Conservation (phyloP, 2,888 invertebrate genomes). For the Eueremaeus valkanovi region DNA sequence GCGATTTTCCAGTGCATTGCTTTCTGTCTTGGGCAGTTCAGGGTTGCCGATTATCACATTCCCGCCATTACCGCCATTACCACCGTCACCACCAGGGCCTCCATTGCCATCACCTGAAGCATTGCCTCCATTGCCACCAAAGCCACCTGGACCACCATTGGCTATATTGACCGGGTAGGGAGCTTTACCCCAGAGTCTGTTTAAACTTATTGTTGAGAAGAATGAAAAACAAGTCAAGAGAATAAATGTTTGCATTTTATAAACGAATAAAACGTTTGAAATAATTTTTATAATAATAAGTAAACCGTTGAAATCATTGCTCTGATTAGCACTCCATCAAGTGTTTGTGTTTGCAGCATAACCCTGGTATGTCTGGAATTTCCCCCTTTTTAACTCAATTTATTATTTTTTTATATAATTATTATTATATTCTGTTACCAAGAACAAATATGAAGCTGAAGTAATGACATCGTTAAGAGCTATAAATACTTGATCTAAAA, state of each 20-base stretch:
- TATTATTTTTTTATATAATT: too few species aligned
- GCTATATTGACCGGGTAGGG: background rate
- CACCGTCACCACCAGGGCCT: background rate
- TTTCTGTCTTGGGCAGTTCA: background rate
- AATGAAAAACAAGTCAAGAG: background rate
- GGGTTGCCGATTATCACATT: background rate
- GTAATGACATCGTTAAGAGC: too few species aligned
- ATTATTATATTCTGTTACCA: too few species aligned
- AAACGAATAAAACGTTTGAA: background rate
- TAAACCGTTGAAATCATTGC: background rate
- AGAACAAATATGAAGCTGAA: too few species aligned
- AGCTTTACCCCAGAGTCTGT: background rate
- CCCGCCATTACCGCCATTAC: background rate
- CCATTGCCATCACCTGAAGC: background rate
- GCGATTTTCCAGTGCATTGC: too few species aligned
- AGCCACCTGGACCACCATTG: background rate
- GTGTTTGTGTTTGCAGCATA: too few species aligned
- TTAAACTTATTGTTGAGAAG: background rate
- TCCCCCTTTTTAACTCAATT: too few species aligned
- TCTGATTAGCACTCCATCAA: background rate
- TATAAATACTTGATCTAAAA: too few species aligned
- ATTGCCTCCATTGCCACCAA: background rate
- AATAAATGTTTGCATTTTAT: background rate
- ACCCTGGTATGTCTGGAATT: too few species aligned
- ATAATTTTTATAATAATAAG: background rate